Percentiles rank a stretch among this genome's conserved stretches.
Conservation (phyloP, 2,888 invertebrate species). For the Patella caerulea region DNA sequence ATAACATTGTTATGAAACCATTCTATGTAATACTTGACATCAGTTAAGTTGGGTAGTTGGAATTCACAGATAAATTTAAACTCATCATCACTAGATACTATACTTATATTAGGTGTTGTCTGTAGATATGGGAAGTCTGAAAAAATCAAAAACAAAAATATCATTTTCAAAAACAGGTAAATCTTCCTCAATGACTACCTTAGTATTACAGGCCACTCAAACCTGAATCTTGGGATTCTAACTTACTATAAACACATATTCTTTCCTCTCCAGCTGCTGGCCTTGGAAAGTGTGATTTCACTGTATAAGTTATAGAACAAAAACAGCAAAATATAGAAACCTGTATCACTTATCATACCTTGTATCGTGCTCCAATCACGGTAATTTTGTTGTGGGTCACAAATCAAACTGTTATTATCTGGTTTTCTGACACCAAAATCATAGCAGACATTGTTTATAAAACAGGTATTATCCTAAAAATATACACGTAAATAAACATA, state of each 20-base stretch:
- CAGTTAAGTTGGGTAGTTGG: conserved; percentile 23
- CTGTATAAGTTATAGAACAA: not conserved
- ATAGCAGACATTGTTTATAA: conserved; percentile 46
- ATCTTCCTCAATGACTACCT: too few species aligned
- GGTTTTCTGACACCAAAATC: conserved; percentile 41
- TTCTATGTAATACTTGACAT: conserved; percentile 21
- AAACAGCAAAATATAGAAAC: not conserved
- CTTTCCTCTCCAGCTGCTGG: too few species aligned
- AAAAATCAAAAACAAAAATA: not conserved
- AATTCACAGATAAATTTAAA: conserved; percentile 42
- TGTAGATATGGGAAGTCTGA: conserved; percentile 42
- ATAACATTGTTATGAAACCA: conserved; percentile 27
- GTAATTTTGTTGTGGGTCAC: conserved; percentile 42
- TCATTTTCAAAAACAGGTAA: not conserved
- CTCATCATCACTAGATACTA: conserved; percentile 32
- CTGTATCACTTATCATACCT: conserved; percentile 31
- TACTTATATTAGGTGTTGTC: conserved; percentile 34
- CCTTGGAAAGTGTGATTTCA: too few species aligned
- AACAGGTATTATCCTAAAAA: conserved; percentile 43
- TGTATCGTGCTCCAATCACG: conserved; percentile 39
- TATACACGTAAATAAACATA: not conserved
- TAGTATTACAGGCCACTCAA: too few species aligned
- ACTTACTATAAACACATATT: too few species aligned
- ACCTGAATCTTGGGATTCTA: too few species aligned
- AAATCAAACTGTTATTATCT: conserved; percentile 38